Evolutionary conservation across 2,888 invertebrate species (phyloP), one percentile per base, ranked within the genome.

Genomic region (Cerastis rubricosa): DNA sequence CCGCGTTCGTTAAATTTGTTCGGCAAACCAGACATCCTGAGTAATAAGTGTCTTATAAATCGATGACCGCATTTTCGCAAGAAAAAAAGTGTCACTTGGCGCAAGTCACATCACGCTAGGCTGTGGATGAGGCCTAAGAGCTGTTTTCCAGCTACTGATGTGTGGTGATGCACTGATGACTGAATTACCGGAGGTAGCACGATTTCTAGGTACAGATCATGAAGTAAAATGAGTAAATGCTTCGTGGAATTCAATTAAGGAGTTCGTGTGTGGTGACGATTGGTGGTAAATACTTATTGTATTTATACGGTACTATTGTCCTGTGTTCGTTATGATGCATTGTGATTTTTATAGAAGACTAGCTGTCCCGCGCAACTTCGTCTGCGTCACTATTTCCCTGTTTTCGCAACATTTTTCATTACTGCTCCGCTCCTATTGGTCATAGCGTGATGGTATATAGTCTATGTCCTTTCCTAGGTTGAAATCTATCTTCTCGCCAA

Each of bases 231-330:
- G 70, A 70, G 40, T 63, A 70, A 81, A 54, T 45, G 22, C 54
- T 80, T 80, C 80, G 69, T 14, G 47, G 75, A 81, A 80, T 40
- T 66, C 59, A 80, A 66, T 80, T 75, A 72, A 45, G 22, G 69
- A 49, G 35, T 47, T 54, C 66, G 54, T 63, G 68, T 64, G 49
- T 71, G n/a, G 43, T 73, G 57, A 68, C 73, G n/a, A 40, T 17
- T n/a, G 40, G 19, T n/a, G 29, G 51, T 35, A 1, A 49, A 57
- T 45, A 35, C 19, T 61, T 61, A 19, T 19, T 61, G 59, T 59
- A 29, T 29, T 59, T 17, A 17, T 29, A 17, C 29, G 2, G 3
- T 29, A 61, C 9, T 29, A 25, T 59, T 29, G 14, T 11, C 29
- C 59, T 61, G 29, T 9, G 5, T 61, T 1, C 19, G 17, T 29